phyloP scores from a whole-genome alignment of 2,888 invertebrate species.

The Hydroisotoma schaefferi region DNA sequence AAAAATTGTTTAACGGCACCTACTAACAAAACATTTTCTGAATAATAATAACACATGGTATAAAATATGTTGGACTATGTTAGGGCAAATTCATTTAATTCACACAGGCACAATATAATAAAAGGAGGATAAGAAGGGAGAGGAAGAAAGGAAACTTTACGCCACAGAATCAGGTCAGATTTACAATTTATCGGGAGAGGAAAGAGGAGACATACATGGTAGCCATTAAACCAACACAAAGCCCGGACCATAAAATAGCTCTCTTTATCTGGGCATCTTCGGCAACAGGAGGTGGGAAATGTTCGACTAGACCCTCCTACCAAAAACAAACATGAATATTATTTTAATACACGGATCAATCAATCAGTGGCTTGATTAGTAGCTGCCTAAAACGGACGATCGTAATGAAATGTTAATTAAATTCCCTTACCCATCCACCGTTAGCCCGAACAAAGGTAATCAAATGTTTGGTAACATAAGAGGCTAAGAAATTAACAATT shows the following conservation, averaged over 20 bases:
- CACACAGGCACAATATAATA: no score
- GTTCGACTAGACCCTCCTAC: constrained; percentile 47
- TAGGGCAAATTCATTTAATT: no score
- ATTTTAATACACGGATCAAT: not conserved
- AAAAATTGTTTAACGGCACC: no score
- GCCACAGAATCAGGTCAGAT: no score
- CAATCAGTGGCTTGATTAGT: not conserved
- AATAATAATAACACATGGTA: no score
- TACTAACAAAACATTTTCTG: no score
- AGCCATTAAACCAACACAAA: constrained; percentile 46
- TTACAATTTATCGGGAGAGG: no score
- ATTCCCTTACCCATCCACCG: constrained; percentile 56
- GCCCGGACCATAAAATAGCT: constrained; percentile 45
- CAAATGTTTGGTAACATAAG: constrained; percentile 54
- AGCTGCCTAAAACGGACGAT: not conserved
- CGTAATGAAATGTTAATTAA: no score
- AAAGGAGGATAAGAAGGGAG: no score
- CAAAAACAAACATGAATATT: constrained; percentile 2
- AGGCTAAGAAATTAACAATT: constrained; percentile 53
- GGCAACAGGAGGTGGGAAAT: constrained; percentile 38
- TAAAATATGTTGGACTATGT: no score
- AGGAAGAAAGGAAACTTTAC: no score
- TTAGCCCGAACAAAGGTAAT: constrained; percentile 54
- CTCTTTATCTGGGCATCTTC: constrained; percentile 36
- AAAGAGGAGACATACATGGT: constrained; percentile 44